Percentiles rank a stretch among this genome's conserved stretches.
Evolutionary conservation across 2,797 vertebrate genomes (phyloP).

Genomic region (Loriculus beryllinus): DNA sequence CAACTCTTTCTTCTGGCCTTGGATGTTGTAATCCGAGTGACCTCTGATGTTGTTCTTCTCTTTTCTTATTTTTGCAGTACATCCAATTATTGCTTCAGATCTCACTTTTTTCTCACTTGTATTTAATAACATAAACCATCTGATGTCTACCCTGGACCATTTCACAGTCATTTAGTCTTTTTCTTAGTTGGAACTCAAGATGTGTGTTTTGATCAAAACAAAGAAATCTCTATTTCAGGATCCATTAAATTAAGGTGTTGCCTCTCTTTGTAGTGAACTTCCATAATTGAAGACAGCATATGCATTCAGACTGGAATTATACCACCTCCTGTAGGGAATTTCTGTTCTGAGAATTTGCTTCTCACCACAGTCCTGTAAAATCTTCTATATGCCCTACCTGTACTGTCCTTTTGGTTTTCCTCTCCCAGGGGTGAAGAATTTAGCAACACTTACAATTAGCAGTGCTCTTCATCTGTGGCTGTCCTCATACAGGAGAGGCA

Average conservation of each 20-base stretch:
- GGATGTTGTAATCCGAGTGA: not conserved
- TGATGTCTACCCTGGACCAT: not conserved
- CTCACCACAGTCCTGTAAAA: not conserved
- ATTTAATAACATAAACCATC: not conserved
- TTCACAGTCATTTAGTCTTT: not conserved
- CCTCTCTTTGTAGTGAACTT: not conserved
- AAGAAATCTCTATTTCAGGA: not conserved
- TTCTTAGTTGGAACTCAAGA: not conserved
- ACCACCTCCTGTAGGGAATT: not conserved
- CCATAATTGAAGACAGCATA: not conserved
- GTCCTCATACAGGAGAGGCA: not conserved
- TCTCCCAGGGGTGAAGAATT: not conserved
- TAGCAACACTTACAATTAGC: not conserved
- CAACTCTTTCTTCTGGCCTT: not conserved
- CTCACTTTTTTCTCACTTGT: not conserved
- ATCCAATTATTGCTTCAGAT: not conserved
- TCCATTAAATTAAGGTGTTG: not conserved
- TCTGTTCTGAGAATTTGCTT: not conserved
- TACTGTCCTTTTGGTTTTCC: not conserved
- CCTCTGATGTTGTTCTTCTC: not conserved
- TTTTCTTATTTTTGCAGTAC: not conserved
- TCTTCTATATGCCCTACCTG: accelerated
- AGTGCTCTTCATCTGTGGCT: not conserved
- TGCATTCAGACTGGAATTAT: not conserved
- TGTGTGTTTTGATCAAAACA: not conserved